Conservation (phyloP, 92 coral and sea anemone species). For the Desmophyllum pertusum region DNA sequence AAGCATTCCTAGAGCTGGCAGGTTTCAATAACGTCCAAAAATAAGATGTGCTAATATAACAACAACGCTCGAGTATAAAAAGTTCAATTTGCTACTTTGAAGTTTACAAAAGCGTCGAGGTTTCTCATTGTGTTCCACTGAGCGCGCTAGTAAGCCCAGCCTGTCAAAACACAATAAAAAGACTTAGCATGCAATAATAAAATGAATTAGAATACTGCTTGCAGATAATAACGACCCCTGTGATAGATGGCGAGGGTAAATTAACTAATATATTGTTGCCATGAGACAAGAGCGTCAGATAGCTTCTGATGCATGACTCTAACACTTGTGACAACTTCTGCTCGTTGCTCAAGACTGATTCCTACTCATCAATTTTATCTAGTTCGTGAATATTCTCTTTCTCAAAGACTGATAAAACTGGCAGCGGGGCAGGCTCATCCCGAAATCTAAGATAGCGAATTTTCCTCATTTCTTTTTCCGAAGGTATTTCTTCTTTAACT, state of each 20-base stretch:
- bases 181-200: constrained; percentile 22
- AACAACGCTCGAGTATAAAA: constrained; percentile 1
- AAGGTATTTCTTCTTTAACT: constrained; percentile 72
- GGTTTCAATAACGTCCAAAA: not conserved
- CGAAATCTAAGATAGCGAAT: constrained; percentile 81
- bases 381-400: constrained; percentile 40
- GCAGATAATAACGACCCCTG: not conserved
- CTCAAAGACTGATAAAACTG: constrained; percentile 65
- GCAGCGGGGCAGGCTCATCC: constrained; percentile 57
- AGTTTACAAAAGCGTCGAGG: not conserved
- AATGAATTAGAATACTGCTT: not conserved
- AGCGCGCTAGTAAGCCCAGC: not conserved
- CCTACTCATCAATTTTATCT: constrained; percentile 43
- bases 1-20: not conserved
- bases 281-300: not conserved
- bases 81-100: not conserved
- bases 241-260: not conserved
- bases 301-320: not conserved
- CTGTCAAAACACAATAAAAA: constrained; percentile 20
- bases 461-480: constrained; percentile 81
- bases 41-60: not conserved
- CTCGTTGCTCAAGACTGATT: not conserved
- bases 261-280: not conserved
- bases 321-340: not conserved
- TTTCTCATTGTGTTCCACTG: not conserved